These are phyloP conservation scores for Hyppa rectilinea DNA, from an alignment of 2,888 invertebrate species.

Conservation along the genomic window DNA sequence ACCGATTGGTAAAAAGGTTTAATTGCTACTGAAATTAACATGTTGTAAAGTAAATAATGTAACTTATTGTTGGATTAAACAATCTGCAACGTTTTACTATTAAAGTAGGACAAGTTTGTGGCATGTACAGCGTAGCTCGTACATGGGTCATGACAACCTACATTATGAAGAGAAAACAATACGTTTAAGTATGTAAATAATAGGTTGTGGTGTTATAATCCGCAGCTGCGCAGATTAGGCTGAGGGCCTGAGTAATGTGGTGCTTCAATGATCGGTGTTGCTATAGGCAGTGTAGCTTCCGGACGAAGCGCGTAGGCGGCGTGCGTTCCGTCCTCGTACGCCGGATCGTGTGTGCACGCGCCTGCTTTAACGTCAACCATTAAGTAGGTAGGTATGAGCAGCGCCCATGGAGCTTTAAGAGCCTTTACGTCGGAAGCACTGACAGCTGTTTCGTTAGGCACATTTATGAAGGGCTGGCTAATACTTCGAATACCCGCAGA, in stretches of 20 bases:
- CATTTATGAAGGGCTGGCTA: background rate
- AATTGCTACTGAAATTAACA: no score
- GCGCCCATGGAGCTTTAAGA: background rate
- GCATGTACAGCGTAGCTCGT: no score
- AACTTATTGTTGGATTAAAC: no score
- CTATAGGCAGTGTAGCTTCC: constrained; percentile 33
- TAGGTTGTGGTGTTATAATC: constrained; percentile 15
- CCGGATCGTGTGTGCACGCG: background rate
- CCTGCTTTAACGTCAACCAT: background rate
- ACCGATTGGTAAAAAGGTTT: no score
- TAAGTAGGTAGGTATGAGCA: background rate
- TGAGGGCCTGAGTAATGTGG: constrained; percentile 27
- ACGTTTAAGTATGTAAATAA: background rate
- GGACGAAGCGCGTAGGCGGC: constrained; percentile 38
- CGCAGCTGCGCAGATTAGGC: constrained; percentile 38
- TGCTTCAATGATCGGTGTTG: constrained; percentile 9
- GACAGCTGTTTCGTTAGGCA: background rate
- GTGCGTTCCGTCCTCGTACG: constrained; percentile 10
- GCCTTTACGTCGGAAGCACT: background rate
- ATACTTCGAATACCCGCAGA: background rate
- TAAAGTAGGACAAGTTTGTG: no score
- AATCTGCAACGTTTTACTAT: no score
- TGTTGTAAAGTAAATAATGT: no score
- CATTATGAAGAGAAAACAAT: background rate
- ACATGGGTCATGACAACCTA: background rate